These are phyloP conservation scores for Marronus borbonicus DNA, from an alignment of 2,888 invertebrate genomes.

Conservation along the genomic window DNA sequence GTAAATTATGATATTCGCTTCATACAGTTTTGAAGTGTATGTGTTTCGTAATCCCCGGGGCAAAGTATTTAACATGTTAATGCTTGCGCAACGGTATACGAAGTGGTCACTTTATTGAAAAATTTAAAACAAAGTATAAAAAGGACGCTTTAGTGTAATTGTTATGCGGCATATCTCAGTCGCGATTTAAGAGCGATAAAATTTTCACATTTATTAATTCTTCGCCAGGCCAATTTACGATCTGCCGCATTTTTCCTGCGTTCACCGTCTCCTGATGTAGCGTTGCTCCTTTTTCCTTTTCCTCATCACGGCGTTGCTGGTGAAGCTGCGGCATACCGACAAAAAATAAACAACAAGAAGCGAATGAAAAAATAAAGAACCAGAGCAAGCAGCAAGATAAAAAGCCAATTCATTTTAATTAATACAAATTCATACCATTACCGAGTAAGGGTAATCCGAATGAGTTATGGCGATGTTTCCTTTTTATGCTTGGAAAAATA, in stretches of 20 bases:
- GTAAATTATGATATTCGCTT: too few relatives aligned
- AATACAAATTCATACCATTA: constrained; percentile 47
- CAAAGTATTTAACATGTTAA: background rate
- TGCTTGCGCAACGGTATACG: background rate
- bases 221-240: constrained; percentile 24
- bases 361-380: constrained; percentile 6
- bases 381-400: constrained; percentile 28
- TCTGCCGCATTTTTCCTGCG: constrained; percentile 20
- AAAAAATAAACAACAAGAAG: constrained; percentile 9
- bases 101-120: constrained; percentile 25
- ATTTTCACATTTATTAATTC: constrained; percentile 39
- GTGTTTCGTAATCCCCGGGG: background rate
- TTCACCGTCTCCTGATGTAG: background rate
- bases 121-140: constrained; percentile 12
- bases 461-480: constrained; percentile 24
- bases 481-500: constrained; percentile 7
- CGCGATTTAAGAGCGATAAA: constrained; percentile 11
- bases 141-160: constrained; percentile 9
- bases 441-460: constrained; percentile 28
- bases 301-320: background rate
- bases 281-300: constrained; percentile 10
- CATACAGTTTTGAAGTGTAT: too few relatives aligned
- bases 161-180: constrained; percentile 7
- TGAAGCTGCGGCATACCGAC: background rate
- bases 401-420: constrained; percentile 43